Base-by-base conservation (phyloP, 2,113 vertebrate species). In the Odontesthes bonariensis region DNA sequence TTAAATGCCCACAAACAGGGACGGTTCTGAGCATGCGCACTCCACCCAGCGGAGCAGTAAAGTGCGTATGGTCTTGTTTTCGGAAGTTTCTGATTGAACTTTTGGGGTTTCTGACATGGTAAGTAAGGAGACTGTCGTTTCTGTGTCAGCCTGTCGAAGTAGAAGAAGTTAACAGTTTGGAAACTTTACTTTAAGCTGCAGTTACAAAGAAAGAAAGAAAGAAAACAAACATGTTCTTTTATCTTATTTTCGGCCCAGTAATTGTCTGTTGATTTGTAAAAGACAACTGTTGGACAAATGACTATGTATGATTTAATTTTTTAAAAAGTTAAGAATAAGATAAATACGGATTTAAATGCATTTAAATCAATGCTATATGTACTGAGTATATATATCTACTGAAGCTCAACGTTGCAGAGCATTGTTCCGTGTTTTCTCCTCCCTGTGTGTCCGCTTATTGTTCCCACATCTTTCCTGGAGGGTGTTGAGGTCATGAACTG, bases 101-200 rank as follows among this genome's bases (percentile, higher is more conserved):
- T 31, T n/a, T 56, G 23, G 60, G 6, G n/a, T 7, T 56, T 38
- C 5, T 11, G 52, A 64, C 20, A 56, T 73, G 71, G 71, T 73
- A 12, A 73, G 71, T 47, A 20, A 14, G 47, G 6, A 35, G 14
- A 20, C 27, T 22, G 14, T 31, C 0, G 27, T 44, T 44, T 44
- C 3, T 44, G 3, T 13, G 13, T 14, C 5, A 16, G 14, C 1
- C 42, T 14, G 5, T 16, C 16, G 42, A 44, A 44, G 13, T 14
- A 14, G 13, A 14, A 5, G 42, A 44, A 14, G 2, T 44, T 14
- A 44, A 44, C 10, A 11, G 1, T 9, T 3, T 12, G 13, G 40
- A 44, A 14, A 44, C 13, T 44, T 44, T 44, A 4, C 42, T 14
- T 44, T 3, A 44, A 27, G 27, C 27, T 2, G 27, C 27, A 27